These are phyloP conservation scores for Orthosia incerta DNA, from an alignment of 2,888 invertebrate species.

Conservation along the genomic window DNA sequence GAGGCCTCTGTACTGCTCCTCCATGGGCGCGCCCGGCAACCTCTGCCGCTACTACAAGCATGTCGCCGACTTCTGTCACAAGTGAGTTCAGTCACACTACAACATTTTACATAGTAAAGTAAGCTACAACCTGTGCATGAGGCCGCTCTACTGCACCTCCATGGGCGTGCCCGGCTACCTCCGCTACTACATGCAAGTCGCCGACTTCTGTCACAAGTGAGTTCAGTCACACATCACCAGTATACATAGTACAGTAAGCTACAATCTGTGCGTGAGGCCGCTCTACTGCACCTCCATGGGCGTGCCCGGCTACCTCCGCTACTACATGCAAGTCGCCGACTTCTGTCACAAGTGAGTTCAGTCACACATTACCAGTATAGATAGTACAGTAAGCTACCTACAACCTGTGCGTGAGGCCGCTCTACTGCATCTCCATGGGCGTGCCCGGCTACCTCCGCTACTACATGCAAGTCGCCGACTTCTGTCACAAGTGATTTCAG, in stretches of 20 bases:
- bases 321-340: no score
- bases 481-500: no score
- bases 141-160: constrained; percentile 97
- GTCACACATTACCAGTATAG: no score
- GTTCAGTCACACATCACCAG: no score
- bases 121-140: constrained; percentile 82
- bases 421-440: constrained; percentile 97
- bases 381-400: constrained; percentile 89
- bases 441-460: no score
- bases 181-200: constrained; percentile 96
- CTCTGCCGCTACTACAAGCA: constrained; percentile 96
- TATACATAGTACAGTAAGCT: no score
- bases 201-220: constrained; percentile 94
- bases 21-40: constrained; percentile 96
- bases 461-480: no score
- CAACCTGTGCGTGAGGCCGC: constrained; percentile 96
- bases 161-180: constrained; percentile 96
- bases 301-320: no score
- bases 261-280: no score
- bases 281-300: no score
- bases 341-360: no score
- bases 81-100: constrained; percentile 87
- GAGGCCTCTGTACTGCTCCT: constrained; percentile 96
- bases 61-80: constrained; percentile 96
- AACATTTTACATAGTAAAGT: constrained; percentile 92